Percentiles rank a stretch among this genome's conserved stretches.
Conservation (phyloP, 1,140 invertebrate genomes). For the Bombus superbus region DNA sequence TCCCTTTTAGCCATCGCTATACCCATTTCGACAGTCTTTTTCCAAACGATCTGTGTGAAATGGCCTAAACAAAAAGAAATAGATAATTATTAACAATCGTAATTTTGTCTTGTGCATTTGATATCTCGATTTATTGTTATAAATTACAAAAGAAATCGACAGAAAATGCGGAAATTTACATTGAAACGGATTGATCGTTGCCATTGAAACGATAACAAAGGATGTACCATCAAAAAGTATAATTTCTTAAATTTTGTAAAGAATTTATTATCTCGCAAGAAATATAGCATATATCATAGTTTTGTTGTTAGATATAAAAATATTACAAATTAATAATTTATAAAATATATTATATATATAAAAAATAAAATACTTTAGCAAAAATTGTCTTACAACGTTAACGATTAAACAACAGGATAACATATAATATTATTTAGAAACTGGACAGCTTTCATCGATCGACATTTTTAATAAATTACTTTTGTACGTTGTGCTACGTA, state of each 20-base stretch:
- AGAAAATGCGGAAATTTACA: not conserved
- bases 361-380: not conserved
- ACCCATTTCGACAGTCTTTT: conserved; percentile 87
- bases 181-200: not conserved
- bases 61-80: conserved; percentile 83
- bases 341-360: not conserved
- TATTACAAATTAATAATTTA: not conserved
- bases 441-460: not conserved
- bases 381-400: not conserved
- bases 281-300: not conserved
- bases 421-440: not conserved
- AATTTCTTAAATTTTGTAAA: not conserved
- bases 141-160: no score
- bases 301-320: not conserved
- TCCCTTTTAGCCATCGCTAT: conserved; percentile 88
- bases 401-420: not conserved
- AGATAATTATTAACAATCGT: not conserved
- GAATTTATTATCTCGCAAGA: not conserved
- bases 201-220: not conserved
- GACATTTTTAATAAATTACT: not conserved
- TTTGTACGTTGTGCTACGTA: conserved; percentile 60
- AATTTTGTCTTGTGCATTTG: not conserved
- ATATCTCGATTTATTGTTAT: not conserved
- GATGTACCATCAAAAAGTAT: not conserved
- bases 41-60: conserved; percentile 91